Conservation (phyloP, 1,140 invertebrate genomes). For the Dufourea novaeangliae region DNA sequence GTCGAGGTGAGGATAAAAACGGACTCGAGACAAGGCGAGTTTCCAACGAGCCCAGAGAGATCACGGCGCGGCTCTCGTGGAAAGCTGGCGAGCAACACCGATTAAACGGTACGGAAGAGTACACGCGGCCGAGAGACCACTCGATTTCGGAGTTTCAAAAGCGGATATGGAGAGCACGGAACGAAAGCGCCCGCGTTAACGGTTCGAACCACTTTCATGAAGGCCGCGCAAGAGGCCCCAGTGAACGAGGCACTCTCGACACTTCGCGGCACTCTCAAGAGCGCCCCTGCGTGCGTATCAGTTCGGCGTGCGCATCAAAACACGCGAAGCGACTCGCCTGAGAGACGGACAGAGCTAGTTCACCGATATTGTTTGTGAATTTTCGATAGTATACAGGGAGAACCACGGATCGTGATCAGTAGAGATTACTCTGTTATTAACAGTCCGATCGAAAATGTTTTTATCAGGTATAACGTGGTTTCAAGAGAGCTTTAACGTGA, state of each 20-base stretch:
- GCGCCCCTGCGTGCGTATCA: slow-evolving; percentile 7
- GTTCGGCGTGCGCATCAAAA: slow-evolving; percentile 19
- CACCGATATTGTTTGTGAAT: background rate
- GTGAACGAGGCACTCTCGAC: slow-evolving; percentile 50
- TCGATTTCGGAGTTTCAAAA: slow-evolving; percentile 19
- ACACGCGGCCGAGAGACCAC: background rate
- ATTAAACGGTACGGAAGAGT: background rate
- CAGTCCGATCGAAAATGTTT: too few species aligned
- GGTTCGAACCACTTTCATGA: slow-evolving; percentile 40
- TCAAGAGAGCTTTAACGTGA: too few species aligned
- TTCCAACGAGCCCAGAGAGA: background rate
- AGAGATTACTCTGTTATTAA: too few species aligned
- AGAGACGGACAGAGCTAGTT: background rate
- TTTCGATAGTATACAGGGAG: too few species aligned
- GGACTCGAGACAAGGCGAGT: background rate
- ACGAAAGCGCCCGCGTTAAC: slow-evolving; percentile 47
- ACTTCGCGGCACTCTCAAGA: slow-evolving; percentile 10
- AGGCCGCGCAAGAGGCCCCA: slow-evolving; percentile 33
- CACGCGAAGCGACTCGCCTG: background rate
- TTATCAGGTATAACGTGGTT: too few species aligned
- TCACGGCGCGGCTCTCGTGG: background rate
- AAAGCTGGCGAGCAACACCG: background rate
- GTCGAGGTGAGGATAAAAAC: too few species aligned
- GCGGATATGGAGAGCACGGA: background rate
- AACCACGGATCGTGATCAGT: too few species aligned